Percentiles rank a stretch among this genome's conserved stretches.
Evolutionary conservation across 2,888 invertebrate genomes (phyloP).

Genomic region (Adelphocoris suturalis): DNA sequence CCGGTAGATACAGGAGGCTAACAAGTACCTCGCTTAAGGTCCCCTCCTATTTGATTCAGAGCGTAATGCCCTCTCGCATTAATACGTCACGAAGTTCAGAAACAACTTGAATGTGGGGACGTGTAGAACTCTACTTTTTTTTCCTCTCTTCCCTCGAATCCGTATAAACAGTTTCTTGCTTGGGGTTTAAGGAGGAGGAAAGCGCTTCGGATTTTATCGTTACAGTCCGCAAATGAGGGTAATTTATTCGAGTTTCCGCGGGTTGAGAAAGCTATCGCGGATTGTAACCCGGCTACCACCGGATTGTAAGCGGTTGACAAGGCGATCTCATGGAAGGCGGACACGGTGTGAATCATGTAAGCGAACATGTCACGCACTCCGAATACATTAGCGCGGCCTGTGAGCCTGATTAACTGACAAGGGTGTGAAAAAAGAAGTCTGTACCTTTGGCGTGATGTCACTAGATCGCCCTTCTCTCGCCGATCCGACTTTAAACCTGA

Average conservation of each 20-base stretch:
- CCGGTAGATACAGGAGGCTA: slow-evolving; percentile 13
- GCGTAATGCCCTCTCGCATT: slow-evolving; percentile 42
- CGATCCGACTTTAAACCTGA: too few relatives aligned
- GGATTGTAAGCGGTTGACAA: neutral
- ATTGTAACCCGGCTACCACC: slow-evolving; percentile 16
- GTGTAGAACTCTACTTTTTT: slow-evolving; percentile 23
- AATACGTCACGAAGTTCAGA: slow-evolving; percentile 61
- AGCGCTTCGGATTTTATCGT: slow-evolving; percentile 41
- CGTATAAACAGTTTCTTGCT: slow-evolving; percentile 64
- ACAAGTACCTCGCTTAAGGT: slow-evolving; percentile 24
- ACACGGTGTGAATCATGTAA: slow-evolving; percentile 63
- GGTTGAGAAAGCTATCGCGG: slow-evolving; percentile 19
- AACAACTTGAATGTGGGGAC: slow-evolving; percentile 33
- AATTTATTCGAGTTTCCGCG: slow-evolving; percentile 53
- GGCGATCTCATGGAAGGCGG: slow-evolving; percentile 2
- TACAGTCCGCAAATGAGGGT: slow-evolving; percentile 55
- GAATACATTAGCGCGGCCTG: slow-evolving; percentile 51
- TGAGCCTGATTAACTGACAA: slow-evolving; percentile 28
- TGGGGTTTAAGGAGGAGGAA: neutral
- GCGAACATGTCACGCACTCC: slow-evolving; percentile 59
- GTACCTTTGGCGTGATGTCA: too few relatives aligned
- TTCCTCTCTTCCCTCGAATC: neutral
- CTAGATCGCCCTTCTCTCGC: too few relatives aligned
- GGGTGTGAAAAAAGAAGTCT: neutral
- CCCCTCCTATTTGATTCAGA: slow-evolving; percentile 29